A percentile compares a stretch with the other conserved stretches of the same genome.
Conservation (phyloP, 2,113 vertebrate species). For the Pteropus alecto region DNA sequence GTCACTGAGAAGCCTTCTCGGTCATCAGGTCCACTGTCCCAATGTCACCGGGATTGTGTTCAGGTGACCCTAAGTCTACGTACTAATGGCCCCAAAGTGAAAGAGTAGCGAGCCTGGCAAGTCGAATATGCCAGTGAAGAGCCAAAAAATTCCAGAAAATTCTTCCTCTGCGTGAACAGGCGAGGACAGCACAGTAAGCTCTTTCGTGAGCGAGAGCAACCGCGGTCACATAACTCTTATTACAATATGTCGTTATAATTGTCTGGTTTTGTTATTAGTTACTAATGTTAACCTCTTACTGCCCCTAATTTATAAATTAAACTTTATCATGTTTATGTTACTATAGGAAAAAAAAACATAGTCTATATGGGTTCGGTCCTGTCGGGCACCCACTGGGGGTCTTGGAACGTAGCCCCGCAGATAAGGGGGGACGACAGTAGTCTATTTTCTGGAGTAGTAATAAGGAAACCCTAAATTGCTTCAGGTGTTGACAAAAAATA, state of each 20-base stretch:
- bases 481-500: background rate
- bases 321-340: background rate
- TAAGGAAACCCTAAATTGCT: background rate
- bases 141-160: background rate
- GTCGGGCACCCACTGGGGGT: background rate
- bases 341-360: background rate
- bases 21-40: accelerated
- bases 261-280: background rate
- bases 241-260: background rate
- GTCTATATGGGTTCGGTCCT: background rate
- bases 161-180: background rate
- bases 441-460: background rate
- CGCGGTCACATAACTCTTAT: background rate
- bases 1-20: accelerated
- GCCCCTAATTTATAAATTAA: background rate
- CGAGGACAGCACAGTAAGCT: background rate
- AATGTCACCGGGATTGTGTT: background rate
- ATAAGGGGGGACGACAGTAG: background rate
- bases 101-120: background rate
- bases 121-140: background rate
- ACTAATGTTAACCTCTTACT: background rate
- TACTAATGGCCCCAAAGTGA: background rate
- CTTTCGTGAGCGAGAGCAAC: background rate
- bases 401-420: background rate
- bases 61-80: accelerated